Conservation (phyloP, 2,797 vertebrate species). For the Todus mexicanus region DNA sequence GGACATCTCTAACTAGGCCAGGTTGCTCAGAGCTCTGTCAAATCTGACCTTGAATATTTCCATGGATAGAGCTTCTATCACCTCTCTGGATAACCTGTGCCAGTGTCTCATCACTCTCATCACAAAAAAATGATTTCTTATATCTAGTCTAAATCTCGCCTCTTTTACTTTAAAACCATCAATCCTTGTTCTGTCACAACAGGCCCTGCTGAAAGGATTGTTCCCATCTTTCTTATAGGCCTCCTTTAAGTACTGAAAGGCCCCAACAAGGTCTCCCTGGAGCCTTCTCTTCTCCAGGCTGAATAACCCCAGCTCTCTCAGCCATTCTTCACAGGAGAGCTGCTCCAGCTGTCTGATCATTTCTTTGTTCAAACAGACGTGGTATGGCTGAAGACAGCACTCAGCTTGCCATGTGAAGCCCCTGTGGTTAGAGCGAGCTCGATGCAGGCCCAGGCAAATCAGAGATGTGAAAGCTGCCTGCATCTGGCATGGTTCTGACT, state of each 20-base stretch:
- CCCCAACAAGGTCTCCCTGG: background rate
- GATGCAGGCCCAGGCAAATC: rapidly evolving
- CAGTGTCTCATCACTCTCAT: background rate
- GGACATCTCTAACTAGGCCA: background rate
- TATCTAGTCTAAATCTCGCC: background rate
- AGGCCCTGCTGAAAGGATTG: background rate
- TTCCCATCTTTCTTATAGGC: background rate
- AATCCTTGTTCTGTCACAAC: background rate
- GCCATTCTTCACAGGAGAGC: background rate
- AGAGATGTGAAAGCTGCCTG: background rate
- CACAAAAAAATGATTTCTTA: background rate
- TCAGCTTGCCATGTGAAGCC: background rate
- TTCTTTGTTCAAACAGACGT: background rate
- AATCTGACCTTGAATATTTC: background rate
- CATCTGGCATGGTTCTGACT: background rate
- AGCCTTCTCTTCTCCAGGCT: background rate
- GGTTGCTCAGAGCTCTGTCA: background rate
- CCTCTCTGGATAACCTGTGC: background rate
- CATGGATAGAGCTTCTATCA: background rate
- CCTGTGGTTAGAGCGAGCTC: rapidly evolving
- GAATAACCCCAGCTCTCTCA: background rate
- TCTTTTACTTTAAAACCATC: background rate
- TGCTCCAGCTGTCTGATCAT: background rate
- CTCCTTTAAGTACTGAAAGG: background rate
- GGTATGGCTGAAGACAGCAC: background rate